phyloP scores from a whole-genome alignment of 92 coral and sea anemone genomes.

The Phymanthus crucifer region DNA sequence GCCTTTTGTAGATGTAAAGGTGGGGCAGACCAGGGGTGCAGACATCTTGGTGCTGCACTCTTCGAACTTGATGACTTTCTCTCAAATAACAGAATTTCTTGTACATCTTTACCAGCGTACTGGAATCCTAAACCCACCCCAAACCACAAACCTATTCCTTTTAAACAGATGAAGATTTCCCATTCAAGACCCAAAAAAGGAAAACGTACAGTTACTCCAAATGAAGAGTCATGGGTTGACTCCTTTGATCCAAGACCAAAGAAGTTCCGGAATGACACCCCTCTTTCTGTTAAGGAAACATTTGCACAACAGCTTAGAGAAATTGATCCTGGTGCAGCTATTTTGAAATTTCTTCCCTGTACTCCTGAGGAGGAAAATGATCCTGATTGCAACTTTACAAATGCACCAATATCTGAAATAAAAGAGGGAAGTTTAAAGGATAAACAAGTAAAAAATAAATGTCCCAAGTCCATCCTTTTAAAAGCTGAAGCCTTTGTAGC shows the following conservation, averaged over 20 bases:
- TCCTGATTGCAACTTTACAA: background rate
- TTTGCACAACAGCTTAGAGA: constrained; percentile 49
- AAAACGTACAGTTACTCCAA: constrained; percentile 46
- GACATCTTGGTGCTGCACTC: constrained; percentile 67
- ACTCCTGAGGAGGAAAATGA: constrained; percentile 3
- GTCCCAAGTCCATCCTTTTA: constrained; percentile 25
- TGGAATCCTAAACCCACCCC: constrained; percentile 76
- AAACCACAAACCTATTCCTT: constrained; percentile 52
- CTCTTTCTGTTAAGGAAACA: constrained; percentile 21
- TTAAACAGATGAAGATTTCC: constrained; percentile 41
- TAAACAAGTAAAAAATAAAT: constrained; percentile 5
- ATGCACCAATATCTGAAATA: background rate
- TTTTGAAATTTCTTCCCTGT: constrained; percentile 54
- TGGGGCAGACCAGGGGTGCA: constrained; percentile 74
- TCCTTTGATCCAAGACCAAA: constrained; percentile 65
- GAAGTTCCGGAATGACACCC: constrained; percentile 50
- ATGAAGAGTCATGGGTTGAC: constrained; percentile 71
- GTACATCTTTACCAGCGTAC: constrained; percentile 53
- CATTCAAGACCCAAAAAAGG: constrained; percentile 32
- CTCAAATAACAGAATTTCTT: constrained; percentile 52
- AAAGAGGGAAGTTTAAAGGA: constrained; percentile 11
- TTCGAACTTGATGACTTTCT: constrained; percentile 63
- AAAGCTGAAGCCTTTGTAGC: constrained; percentile 40
- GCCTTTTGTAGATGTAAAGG: constrained; percentile 76
- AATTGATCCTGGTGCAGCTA: constrained; percentile 58